A percentile compares a stretch with the other conserved stretches of the same genome.
Evolutionary conservation across 2,797 vertebrate species (phyloP).

Genomic region (Pseudocheirus occidentalis): DNA sequence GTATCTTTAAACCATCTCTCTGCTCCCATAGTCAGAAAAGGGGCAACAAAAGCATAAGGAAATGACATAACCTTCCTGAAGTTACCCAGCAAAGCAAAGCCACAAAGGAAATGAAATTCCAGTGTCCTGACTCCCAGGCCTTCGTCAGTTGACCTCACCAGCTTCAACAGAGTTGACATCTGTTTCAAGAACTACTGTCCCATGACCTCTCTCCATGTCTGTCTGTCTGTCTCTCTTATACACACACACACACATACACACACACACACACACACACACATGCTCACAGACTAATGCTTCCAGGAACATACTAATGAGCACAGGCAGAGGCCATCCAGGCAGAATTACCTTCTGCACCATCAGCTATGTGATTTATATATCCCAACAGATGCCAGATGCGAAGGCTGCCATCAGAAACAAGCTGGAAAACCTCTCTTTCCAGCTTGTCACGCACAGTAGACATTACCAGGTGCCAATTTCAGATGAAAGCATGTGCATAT

Average conservation of each 20-base stretch:
- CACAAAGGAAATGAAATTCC: not conserved
- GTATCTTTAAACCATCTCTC: not conserved
- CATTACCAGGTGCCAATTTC: conserved; percentile 1
- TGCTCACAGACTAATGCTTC: not conserved
- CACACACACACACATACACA: not conserved
- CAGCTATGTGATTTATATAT: not conserved
- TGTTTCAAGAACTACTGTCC: not conserved
- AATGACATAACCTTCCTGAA: not conserved
- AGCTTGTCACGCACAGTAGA: not conserved
- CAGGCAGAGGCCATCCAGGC: not conserved
- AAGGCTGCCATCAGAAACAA: not conserved
- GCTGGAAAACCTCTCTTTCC: conserved; percentile 19
- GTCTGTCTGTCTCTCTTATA: not conserved
- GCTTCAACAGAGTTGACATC: no score
- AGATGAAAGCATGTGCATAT: not conserved
- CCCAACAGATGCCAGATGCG: not conserved
- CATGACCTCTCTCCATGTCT: not conserved
- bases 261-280: not conserved
- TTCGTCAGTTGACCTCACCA: not conserved
- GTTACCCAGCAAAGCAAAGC: not conserved
- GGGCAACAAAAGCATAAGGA: not conserved
- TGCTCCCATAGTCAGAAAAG: not conserved
- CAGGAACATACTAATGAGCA: not conserved
- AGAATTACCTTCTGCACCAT: not conserved
- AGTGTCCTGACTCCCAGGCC: not conserved